phyloP scores from a whole-genome alignment of 2,797 vertebrate species.

The Paedocypris micromegethes region DNA sequence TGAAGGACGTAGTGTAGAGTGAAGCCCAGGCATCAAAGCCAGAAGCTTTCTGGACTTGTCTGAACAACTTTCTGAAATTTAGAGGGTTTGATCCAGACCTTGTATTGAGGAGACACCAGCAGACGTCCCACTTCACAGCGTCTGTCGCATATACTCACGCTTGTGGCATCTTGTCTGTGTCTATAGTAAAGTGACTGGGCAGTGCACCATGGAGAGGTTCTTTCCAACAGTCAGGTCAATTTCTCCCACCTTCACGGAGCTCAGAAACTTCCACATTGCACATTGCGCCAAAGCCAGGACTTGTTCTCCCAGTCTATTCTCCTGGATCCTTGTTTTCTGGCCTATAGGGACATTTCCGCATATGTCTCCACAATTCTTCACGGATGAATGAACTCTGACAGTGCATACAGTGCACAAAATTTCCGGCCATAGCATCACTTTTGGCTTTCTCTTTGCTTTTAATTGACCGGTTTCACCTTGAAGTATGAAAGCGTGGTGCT shows the following conservation, averaged over 20 bases:
- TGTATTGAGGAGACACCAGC: constrained; percentile 37
- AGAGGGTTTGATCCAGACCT: constrained; percentile 35
- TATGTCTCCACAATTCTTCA: constrained; percentile 38
- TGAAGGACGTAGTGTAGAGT: constrained; percentile 45
- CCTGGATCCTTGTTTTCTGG: constrained; percentile 9
- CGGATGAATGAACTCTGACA: constrained; percentile 47
- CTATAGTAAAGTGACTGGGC: constrained; percentile 45
- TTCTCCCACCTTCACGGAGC: constrained; percentile 49
- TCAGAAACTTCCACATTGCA: constrained; percentile 46
- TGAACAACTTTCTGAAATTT: constrained; percentile 42
- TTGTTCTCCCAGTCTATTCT: constrained; percentile 11
- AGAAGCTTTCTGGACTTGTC: constrained; percentile 41
- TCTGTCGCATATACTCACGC: constrained; percentile 41
- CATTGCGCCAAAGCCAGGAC: constrained; percentile 30
- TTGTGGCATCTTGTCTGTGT: constrained; percentile 46
- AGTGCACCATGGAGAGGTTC: constrained; percentile 41
- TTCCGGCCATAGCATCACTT: constrained; percentile 18
- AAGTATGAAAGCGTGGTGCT: constrained; percentile 28
- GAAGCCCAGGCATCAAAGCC: constrained; percentile 46
- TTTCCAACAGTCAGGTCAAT: constrained; percentile 41
- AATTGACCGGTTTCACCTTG: constrained; percentile 13
- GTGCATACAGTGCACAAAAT: constrained; percentile 46
- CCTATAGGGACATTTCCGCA: constrained; percentile 21
- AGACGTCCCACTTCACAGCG: constrained; percentile 41
- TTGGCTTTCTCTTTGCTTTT: constrained; percentile 29